These are phyloP conservation scores for Chelmon rostratus DNA, from an alignment of 2,797 vertebrate species.

Conservation along the genomic window DNA sequence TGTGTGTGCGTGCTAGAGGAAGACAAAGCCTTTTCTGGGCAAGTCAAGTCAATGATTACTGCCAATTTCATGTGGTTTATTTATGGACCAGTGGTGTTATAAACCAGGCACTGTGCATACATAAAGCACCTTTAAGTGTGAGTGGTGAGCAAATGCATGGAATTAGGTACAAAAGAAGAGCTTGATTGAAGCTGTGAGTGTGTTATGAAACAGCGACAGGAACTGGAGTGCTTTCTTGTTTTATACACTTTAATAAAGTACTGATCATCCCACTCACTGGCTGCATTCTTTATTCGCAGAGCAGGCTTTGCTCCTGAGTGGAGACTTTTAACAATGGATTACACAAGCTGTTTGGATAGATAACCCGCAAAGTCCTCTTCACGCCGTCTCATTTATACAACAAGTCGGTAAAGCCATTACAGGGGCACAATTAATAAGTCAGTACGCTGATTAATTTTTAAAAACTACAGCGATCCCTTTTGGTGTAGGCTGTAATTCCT, in stretches of 20 bases:
- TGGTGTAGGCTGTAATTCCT: constrained; percentile 19
- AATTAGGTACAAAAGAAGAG: neutral
- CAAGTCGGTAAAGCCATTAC: constrained; percentile 15
- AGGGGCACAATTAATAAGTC: constrained; percentile 32
- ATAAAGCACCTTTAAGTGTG: constrained; percentile 53
- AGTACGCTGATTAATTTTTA: constrained; percentile 38
- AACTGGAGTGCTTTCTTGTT: constrained; percentile 53
- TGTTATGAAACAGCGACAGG: constrained; percentile 45
- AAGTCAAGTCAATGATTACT: constrained; percentile 24
- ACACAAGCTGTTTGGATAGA: constrained; percentile 12
- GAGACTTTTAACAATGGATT: constrained; percentile 16
- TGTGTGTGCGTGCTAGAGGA: constrained; percentile 16
- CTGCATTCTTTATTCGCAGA: constrained; percentile 22
- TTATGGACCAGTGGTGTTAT: constrained; percentile 44
- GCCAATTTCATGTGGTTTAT: constrained; percentile 61
- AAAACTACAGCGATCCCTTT: constrained; percentile 36
- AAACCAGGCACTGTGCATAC: constrained; percentile 40
- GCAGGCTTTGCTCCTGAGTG: neutral
- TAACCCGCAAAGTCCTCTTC: constrained; percentile 5
- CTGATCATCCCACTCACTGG: constrained; percentile 35
- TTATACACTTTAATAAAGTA: constrained; percentile 74
- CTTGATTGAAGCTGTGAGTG: constrained; percentile 23
- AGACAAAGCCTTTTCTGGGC: constrained; percentile 9
- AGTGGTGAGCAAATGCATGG: constrained; percentile 37
- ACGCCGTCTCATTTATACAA: constrained; percentile 21